These are phyloP conservation scores for Amblyopsis hoosieri DNA, from an alignment of 2,797 vertebrate genomes.

Conservation along the genomic window DNA sequence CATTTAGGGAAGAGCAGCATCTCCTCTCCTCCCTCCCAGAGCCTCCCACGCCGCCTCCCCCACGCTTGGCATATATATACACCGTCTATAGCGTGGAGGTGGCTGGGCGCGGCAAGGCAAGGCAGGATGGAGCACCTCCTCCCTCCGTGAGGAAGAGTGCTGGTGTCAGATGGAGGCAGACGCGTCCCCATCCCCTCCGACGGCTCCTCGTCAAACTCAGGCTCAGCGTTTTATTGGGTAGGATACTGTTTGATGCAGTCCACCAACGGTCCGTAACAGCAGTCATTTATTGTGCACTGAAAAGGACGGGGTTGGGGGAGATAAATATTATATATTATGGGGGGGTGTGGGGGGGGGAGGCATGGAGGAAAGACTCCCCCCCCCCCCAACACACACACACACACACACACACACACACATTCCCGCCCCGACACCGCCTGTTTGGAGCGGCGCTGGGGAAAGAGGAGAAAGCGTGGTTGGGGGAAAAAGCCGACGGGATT, in stretches of 20 bases:
- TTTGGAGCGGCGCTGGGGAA: constrained; percentile 26
- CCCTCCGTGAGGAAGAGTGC: constrained; percentile 87
- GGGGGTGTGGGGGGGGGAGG: constrained; percentile 32
- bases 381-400: no score
- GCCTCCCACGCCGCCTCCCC: constrained; percentile 49
- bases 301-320: constrained; percentile 63
- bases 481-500: constrained; percentile 48
- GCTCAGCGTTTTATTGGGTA: constrained; percentile 94
- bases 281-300: constrained; percentile 99
- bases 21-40: constrained; percentile 45
- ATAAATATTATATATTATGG: constrained; percentile 70
- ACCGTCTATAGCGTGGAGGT: no score
- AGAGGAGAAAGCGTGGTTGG: constrained; percentile 38
- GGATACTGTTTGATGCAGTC: constrained; percentile 99
- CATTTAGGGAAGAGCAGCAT: constrained; percentile 52
- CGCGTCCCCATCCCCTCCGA: constrained; percentile 86
- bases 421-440: no score
- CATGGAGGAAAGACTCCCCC: constrained; percentile 22
- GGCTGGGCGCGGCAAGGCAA: constrained; percentile 47
- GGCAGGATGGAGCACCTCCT: constrained; percentile 83
- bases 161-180: constrained; percentile 93
- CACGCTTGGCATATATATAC: constrained; percentile 6
- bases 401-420: no score
- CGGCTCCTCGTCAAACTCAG: constrained; percentile 90
- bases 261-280: constrained; percentile 99